Percentiles rank a stretch among this genome's conserved stretches.
phyloP scores from a whole-genome alignment of 2,888 invertebrate species.

The Cecidostiba fungosa region DNA sequence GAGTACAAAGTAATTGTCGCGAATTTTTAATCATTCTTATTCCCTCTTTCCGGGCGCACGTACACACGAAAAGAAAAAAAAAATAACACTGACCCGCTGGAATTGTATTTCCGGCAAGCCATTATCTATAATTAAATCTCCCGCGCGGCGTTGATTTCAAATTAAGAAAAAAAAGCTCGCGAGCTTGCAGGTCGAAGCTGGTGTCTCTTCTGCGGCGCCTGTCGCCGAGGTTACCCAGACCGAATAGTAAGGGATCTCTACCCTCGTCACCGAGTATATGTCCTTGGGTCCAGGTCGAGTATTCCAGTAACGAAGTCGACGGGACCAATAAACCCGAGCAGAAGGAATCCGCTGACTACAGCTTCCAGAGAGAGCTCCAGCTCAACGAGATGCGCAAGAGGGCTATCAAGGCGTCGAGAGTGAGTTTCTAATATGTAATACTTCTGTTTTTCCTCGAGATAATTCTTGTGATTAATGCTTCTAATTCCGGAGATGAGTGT shows the following conservation, averaged over 20 bases:
- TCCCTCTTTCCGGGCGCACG: too few species aligned
- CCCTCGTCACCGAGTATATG: constrained; percentile 75
- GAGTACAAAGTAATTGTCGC: constrained; percentile 69
- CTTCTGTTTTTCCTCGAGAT: not conserved
- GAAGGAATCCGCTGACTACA: constrained; percentile 71
- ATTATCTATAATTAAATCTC: too few species aligned
- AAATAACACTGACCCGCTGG: too few species aligned
- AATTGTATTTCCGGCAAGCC: too few species aligned
- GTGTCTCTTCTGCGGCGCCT: constrained; percentile 75
- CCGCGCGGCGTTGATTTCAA: not conserved
- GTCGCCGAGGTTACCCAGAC: constrained; percentile 76
- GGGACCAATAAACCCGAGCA: constrained; percentile 62
- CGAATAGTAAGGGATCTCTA: constrained; percentile 72
- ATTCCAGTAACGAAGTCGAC: constrained; percentile 67
- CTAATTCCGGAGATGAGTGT: not conserved
- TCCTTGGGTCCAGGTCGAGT: constrained; percentile 78
- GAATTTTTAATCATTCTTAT: not conserved
- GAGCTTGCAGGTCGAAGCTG: constrained; percentile 71
- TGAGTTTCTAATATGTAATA: not conserved
- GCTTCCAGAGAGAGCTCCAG: constrained; percentile 76
- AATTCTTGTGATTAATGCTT: too few species aligned
- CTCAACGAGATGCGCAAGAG: constrained; percentile 73
- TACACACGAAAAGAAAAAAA: too few species aligned
- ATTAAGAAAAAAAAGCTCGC: not conserved
- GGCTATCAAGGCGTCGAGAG: constrained; percentile 44